Percentiles rank a stretch among this genome's conserved stretches.
Evolutionary conservation across 2,888 invertebrate species (phyloP).

Genomic region (Ormyrus pomaceus): DNA sequence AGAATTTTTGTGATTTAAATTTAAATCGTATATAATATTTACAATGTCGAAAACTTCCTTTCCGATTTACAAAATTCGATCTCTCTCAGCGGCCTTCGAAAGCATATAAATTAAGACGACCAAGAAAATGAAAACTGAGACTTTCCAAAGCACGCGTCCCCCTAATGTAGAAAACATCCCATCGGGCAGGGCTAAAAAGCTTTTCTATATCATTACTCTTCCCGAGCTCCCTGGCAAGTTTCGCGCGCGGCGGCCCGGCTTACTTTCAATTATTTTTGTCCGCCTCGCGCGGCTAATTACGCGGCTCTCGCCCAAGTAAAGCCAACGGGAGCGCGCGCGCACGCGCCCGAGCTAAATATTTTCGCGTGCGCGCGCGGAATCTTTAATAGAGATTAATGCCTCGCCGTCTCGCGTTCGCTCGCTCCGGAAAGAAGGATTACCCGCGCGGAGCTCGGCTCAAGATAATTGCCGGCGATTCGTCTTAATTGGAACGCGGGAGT

Average conservation of each 20-base stretch:
- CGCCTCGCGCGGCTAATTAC: slow-evolving; percentile 40
- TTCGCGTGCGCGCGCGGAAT: slow-evolving; percentile 42
- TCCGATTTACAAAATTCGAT: no score
- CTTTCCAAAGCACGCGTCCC: no score
- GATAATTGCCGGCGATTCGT: slow-evolving; percentile 65
- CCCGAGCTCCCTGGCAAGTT: slow-evolving; percentile 2
- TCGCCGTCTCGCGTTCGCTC: slow-evolving; percentile 1
- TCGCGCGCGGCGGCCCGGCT: slow-evolving; percentile 18
- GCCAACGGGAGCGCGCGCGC: neutral
- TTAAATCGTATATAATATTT: no score
- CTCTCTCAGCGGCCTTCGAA: no score
- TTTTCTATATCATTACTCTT: no score
- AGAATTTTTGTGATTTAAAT: no score
- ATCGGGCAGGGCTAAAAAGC: no score
- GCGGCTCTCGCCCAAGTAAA: slow-evolving; percentile 27
- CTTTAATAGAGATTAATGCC: slow-evolving; percentile 66
- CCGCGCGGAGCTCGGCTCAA: slow-evolving; percentile 59
- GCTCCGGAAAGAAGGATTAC: slow-evolving; percentile 58
- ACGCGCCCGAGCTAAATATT: slow-evolving; percentile 18
- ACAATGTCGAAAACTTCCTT: no score
- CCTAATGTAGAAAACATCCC: no score
- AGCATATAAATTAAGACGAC: no score
- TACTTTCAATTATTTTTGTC: slow-evolving; percentile 44
- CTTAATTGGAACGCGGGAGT: slow-evolving; percentile 63
- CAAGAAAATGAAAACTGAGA: no score